Evolutionary conservation across 2,888 invertebrate genomes (phyloP).

Genomic region (Pammene aurita): DNA sequence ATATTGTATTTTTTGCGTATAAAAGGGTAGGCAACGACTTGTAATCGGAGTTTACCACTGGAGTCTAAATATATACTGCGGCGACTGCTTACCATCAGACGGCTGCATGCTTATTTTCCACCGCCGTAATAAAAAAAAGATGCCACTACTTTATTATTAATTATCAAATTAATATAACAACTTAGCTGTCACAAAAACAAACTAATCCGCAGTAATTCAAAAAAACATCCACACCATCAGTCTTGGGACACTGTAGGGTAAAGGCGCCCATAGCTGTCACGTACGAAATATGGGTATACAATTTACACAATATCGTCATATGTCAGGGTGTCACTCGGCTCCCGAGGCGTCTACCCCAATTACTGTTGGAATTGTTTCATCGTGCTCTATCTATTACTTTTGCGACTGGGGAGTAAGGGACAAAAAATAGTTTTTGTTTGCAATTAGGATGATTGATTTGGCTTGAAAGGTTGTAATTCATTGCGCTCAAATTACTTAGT

Average conservation of each 20-base stretch:
- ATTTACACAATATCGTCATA: conserved; percentile 79
- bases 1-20: too few species aligned
- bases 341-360: conserved; percentile 73
- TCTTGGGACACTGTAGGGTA: conserved; percentile 44
- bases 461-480: conserved; percentile 21
- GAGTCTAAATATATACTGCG: too few species aligned
- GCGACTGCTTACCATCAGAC: too few species aligned
- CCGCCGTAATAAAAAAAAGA: too few species aligned
- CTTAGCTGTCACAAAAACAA: background rate
- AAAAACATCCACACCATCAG: conserved; percentile 30
- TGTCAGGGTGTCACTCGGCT: conserved; percentile 69
- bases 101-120: too few species aligned
- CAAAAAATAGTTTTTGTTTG: conserved; percentile 65
- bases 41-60: too few species aligned
- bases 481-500: conserved; percentile 8
- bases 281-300: conserved; percentile 65
- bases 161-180: too few species aligned
- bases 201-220: conserved; percentile 18
- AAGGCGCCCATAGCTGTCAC: conserved; percentile 55
- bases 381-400: conserved; percentile 73
- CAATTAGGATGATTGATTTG: conserved; percentile 70
- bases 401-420: conserved; percentile 66
- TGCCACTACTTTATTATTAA: too few species aligned
- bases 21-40: too few species aligned
- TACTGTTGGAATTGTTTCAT: conserved; percentile 75